A percentile compares a stretch with the other conserved stretches of the same genome.
Conservation (phyloP, 1,140 invertebrate genomes). For the Brachionus asplanchnoidis region DNA sequence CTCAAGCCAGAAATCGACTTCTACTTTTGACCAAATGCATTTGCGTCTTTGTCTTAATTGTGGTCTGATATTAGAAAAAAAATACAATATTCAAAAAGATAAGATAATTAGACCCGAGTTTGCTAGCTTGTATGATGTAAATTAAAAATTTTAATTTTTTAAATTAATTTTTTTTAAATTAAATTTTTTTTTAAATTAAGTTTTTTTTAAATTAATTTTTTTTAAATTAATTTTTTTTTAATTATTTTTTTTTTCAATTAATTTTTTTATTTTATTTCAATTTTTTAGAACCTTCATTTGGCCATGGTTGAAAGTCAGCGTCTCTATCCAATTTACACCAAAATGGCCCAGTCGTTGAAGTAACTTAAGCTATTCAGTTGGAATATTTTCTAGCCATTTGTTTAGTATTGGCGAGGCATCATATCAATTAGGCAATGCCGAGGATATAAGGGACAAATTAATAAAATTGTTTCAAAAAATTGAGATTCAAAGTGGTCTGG, state of each 20-base stretch:
- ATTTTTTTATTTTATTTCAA: no score
- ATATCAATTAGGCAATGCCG: conserved; percentile 75
- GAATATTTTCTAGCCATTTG: conserved; percentile 44
- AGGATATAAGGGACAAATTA: conserved; percentile 72
- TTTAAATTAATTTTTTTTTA: neutral
- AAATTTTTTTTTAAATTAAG: no score
- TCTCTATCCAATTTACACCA: conserved; percentile 73
- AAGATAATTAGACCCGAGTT: conserved; percentile 3
- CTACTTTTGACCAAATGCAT: neutral
- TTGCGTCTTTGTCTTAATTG: conserved; percentile 18
- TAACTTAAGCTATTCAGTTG: conserved; percentile 55
- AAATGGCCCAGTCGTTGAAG: conserved; percentile 71
- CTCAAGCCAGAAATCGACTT: neutral
- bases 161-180: conserved; percentile 1
- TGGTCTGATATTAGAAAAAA: conserved; percentile 15
- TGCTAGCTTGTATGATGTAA: conserved; percentile 45
- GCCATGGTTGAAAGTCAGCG: conserved; percentile 69
- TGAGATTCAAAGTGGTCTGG: conserved; percentile 62
- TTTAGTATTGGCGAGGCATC: conserved; percentile 76
- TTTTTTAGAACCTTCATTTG: conserved; percentile 64
- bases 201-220: neutral
- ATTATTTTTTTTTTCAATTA: no score
- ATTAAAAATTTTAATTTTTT: conserved; percentile 46
- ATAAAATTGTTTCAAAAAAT: conserved; percentile 79
- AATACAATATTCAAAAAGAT: conserved; percentile 23